Percentiles rank a stretch among this genome's conserved stretches.
Conservation (phyloP, 2,888 invertebrate species). For the Thera obeliscata region DNA sequence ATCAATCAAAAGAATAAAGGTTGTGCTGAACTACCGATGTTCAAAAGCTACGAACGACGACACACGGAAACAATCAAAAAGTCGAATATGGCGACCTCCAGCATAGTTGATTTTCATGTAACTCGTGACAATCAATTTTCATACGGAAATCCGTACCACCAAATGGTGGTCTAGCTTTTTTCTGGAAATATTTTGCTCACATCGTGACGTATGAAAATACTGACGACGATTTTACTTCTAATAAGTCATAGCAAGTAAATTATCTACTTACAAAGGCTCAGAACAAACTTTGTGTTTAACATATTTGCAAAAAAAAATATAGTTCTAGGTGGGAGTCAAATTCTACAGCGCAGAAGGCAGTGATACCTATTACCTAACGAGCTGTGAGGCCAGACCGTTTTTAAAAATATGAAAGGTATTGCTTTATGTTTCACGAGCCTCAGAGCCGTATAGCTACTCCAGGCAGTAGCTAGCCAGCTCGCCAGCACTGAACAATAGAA, state of each 20-base stretch:
- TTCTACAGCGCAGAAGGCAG: not conserved
- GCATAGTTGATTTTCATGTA: not conserved
- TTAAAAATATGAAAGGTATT: not conserved
- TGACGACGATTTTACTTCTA: too few species aligned
- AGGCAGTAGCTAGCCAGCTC: constrained; percentile 1
- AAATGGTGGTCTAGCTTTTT: not conserved
- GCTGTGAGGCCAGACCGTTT: not conserved
- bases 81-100: constrained; percentile 1
- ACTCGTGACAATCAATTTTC: constrained; percentile 1
- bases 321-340: too few species aligned
- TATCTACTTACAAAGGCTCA: too few species aligned
- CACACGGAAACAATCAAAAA: not conserved
- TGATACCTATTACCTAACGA: not conserved
- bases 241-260: too few species aligned
- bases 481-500: constrained; percentile 56
- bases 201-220: not conserved
- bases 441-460: constrained; percentile 6
- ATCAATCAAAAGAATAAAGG: not conserved
- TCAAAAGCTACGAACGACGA: not conserved
- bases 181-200: not conserved
- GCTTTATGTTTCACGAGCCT: not conserved
- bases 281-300: too few species aligned
- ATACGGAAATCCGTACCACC: too few species aligned
- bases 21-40: not conserved
- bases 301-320: too few species aligned